Base-by-base conservation (phyloP, 2,888 invertebrate species). In the Sisyra terminalis region DNA sequence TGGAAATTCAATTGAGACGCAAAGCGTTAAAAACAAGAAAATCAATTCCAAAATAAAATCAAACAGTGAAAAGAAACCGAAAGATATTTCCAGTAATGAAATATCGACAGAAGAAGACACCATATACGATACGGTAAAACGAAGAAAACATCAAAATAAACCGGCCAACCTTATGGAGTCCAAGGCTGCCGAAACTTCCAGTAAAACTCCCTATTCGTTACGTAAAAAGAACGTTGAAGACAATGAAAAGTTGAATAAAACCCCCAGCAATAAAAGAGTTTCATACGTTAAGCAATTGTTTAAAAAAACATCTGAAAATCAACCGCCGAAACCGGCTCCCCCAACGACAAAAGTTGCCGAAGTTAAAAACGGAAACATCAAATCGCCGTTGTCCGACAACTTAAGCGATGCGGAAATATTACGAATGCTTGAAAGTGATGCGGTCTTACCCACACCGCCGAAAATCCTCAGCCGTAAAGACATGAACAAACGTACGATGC, bases 371-470 rank as follows among this genome's bases (percentile, higher is more conserved):
- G 15, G 10, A 34, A 34, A 14, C 3, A 34, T 34, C 8, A 34
- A 34, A 34, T 14, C 34, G 8, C 34, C 34, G 2, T 7, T 34
- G 7, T 24, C 24, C 8, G 15, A 34, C 13, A 34, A 34, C 2
- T 15, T 34, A 14, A 34, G 10, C 18, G 16, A 38, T 38, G 9
- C 14, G 8, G 38, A 38, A 11, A 38, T 38, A 38, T 17, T 38
- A 9, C 9, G 17, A 11, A 9, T 38, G 9, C 9, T 38, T 10
- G 16, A 38, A 17, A 17, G 38, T 38, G 38, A 38, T 38, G 4
- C 16, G 9, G 38, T 38, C 9, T 18, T 17, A 38, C 38, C 38
- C 2, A 38, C 38, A 17, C 38, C 38, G n/a, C 38, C 38, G n/a
- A 16, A 38, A 38, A 38, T 17, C 10, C 18, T 38, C n/a, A 17